Evolutionary conservation across 1,140 invertebrate species (phyloP).

Genomic region (Tetranychus urticae): DNA sequence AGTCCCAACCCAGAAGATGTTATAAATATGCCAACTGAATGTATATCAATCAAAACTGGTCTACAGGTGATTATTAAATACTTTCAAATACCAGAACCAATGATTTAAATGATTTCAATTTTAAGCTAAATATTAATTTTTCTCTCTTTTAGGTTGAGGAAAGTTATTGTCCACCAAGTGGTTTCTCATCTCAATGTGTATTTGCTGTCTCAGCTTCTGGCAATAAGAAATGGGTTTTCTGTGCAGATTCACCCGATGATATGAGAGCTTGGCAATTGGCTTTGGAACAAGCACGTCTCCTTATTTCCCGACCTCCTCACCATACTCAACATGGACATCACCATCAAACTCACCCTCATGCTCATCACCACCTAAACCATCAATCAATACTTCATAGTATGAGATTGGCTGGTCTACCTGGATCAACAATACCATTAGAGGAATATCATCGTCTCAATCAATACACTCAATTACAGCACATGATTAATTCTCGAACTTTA

Average conservation of each 20-base stretch:
- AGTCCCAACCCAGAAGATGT: slow-evolving; percentile 17
- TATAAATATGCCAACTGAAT: slow-evolving; percentile 15
- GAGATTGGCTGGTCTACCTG: no score
- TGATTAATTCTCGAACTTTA: no score
- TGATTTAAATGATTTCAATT: no score
- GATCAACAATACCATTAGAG: no score
- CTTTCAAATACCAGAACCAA: no score
- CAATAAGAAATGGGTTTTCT: slow-evolving; percentile 14
- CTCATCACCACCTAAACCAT: neutral
- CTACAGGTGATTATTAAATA: slow-evolving; percentile 9
- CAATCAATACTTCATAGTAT: no score
- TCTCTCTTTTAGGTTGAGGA: neutral
- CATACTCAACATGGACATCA: neutral
- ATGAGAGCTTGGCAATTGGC: slow-evolving; percentile 19
- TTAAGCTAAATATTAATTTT: neutral
- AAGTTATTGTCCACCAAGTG: neutral
- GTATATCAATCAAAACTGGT: slow-evolving; percentile 15
- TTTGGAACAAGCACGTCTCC: slow-evolving; percentile 17
- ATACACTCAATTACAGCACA: no score
- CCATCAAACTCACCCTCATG: neutral
- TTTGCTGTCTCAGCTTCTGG: slow-evolving; percentile 8
- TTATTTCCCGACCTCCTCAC: neutral
- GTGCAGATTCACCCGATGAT: slow-evolving; percentile 19
- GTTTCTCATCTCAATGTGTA: neutral
- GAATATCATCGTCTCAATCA: no score